These are phyloP conservation scores for Schizopygopsis malacanthus DNA, from an alignment of 2,797 vertebrate genomes.

Conservation along the genomic window DNA sequence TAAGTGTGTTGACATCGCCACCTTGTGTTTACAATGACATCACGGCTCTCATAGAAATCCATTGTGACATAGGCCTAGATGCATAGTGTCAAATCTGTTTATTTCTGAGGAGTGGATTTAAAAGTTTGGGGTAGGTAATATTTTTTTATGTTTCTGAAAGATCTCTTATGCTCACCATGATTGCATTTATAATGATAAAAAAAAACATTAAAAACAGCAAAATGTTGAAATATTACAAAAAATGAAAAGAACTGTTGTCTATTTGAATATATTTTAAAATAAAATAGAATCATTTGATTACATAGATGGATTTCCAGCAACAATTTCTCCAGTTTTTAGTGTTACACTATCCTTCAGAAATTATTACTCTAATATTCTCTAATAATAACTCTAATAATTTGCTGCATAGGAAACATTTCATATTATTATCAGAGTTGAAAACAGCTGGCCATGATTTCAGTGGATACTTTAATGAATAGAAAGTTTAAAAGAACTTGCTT, in stretches of 20 bases:
- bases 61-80: neutral
- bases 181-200: neutral
- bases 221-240: neutral
- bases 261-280: neutral
- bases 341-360: neutral
- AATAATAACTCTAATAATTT: neutral
- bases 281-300: neutral
- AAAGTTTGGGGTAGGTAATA: neutral
- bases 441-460: neutral
- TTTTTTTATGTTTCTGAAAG: neutral
- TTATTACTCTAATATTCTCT: neutral
- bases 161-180: neutral
- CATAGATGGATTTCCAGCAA: neutral
- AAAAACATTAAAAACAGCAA: neutral
- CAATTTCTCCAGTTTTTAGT: neutral
- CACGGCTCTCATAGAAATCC: neutral
- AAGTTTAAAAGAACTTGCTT: neutral
- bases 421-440: neutral
- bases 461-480: neutral
- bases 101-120: neutral
- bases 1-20: constrained; percentile 17
- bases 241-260: neutral
- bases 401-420: neutral
- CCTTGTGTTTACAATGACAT: constrained; percentile 25
- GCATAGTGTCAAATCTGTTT: too few species aligned